These are phyloP conservation scores for Calcarius ornatus DNA, from an alignment of 2,113 vertebrate genomes.

Conservation along the genomic window DNA sequence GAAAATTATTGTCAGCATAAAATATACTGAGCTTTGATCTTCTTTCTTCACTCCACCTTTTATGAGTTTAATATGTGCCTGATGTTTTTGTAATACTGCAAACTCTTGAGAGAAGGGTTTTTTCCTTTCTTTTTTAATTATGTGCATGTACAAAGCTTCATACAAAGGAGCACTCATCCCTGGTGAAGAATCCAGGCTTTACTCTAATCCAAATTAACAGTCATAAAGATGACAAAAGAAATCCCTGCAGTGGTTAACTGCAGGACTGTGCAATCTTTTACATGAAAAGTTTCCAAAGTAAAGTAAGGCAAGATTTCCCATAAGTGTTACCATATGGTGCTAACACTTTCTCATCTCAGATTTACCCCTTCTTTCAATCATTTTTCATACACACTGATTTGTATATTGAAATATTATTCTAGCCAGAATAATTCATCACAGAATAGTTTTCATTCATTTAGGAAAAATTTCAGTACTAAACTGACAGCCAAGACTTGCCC, in stretches of 20 bases:
- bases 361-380: neutral
- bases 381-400: neutral
- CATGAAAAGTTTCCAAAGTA: neutral
- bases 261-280: neutral
- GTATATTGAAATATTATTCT: neutral
- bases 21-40: neutral
- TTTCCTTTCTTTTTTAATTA: neutral
- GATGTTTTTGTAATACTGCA: neutral
- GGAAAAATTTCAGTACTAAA: neutral
- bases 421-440: neutral
- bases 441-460: slow-evolving; percentile 3
- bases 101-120: neutral
- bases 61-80: neutral
- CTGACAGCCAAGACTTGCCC: neutral
- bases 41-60: neutral
- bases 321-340: neutral
- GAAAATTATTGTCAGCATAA: neutral
- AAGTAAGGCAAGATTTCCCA: neutral
- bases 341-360: neutral
- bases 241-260: neutral
- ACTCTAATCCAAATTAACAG: neutral
- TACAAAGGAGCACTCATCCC: neutral
- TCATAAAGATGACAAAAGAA: slow-evolving; percentile 24
- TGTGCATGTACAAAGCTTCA: neutral
- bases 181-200: neutral